phyloP scores from a whole-genome alignment of 2,888 invertebrate genomes.

The Leucophenga montana region DNA sequence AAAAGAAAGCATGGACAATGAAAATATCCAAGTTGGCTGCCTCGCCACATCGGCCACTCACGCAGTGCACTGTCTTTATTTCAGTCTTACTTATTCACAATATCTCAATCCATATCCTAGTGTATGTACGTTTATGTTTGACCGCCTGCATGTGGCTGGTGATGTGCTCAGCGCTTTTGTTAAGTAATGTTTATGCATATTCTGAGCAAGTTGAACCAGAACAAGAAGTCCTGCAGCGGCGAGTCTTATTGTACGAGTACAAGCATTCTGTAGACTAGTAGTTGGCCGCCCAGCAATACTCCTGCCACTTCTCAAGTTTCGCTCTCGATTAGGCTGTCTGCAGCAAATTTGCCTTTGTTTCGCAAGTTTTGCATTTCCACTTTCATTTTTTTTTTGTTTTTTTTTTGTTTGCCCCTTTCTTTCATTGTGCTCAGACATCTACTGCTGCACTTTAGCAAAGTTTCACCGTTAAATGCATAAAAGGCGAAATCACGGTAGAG shows the following conservation, averaged over 20 bases:
- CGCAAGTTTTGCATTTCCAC: slow-evolving; percentile 8
- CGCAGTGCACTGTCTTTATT: slow-evolving; percentile 26
- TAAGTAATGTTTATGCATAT: slow-evolving; percentile 46
- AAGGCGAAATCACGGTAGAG: neutral
- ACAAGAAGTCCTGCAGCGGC: neutral
- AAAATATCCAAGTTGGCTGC: slow-evolving; percentile 47
- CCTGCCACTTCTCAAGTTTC: neutral
- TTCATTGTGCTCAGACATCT: neutral
- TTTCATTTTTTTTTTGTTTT: slow-evolving; percentile 15
- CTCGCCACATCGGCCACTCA: slow-evolving; percentile 53
- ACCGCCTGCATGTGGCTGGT: slow-evolving; percentile 21
- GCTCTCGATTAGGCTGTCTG: neutral
- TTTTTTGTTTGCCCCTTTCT: neutral
- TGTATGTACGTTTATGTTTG: slow-evolving; percentile 16
- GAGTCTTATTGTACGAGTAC: neutral
- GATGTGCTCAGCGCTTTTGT: slow-evolving; percentile 22
- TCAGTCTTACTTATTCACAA: too few relatives aligned
- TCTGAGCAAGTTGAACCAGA: neutral
- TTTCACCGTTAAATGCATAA: slow-evolving; percentile 37
- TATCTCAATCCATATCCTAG: slow-evolving; percentile 8
- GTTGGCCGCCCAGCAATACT: neutral
- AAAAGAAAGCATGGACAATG: slow-evolving; percentile 38
- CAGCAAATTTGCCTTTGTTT: slow-evolving; percentile 21
- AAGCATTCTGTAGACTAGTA: neutral
- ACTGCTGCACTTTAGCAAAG: slow-evolving; percentile 26